A percentile compares a stretch with the other conserved stretches of the same genome.
Conservation (phyloP, 2,888 invertebrate species). For the Sisyra nigra region DNA sequence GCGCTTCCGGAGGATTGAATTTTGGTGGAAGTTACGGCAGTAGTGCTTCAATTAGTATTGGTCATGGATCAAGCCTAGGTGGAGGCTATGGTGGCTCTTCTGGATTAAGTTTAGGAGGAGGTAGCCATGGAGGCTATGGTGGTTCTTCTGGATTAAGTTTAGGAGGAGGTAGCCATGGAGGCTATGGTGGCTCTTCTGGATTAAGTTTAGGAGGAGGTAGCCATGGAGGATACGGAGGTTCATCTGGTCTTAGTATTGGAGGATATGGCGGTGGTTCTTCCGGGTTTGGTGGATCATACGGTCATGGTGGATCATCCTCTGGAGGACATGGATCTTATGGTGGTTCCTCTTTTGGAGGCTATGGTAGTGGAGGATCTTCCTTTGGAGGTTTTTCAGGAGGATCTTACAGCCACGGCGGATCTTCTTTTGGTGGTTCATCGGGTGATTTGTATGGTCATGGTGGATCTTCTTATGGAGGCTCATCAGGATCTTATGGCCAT, state of each 20-base stretch:
- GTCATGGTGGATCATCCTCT: neutral
- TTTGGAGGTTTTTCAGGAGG: too few species aligned
- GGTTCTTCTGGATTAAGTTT: conserved; percentile 19
- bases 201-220: conserved; percentile 15
- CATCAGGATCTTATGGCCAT: neutral
- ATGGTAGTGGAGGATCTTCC: too few species aligned
- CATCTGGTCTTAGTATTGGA: conserved; percentile 17
- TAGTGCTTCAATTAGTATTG: conserved; percentile 18
- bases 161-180: conserved; percentile 19
- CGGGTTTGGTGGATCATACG: neutral
- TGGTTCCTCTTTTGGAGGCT: conserved; percentile 12
- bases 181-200: conserved; percentile 27
- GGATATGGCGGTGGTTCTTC: conserved; percentile 13
- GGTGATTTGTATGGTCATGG: conserved; percentile 7
- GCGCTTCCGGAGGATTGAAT: conserved; percentile 18
- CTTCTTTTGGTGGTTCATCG: conserved; percentile 11
- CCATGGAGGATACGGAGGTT: conserved; percentile 28
- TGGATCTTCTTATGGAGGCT: conserved; percentile 5
- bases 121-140: conserved; percentile 27
- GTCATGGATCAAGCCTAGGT: conserved; percentile 17
- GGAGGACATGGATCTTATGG: too few species aligned
- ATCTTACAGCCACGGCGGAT: too few species aligned
- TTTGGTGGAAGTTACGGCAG: conserved; percentile 20
- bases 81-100: conserved; percentile 28
- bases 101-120: conserved; percentile 16